Evolutionary conservation across 2,113 vertebrate species (phyloP).

Genomic region (Anhinga rufa): DNA sequence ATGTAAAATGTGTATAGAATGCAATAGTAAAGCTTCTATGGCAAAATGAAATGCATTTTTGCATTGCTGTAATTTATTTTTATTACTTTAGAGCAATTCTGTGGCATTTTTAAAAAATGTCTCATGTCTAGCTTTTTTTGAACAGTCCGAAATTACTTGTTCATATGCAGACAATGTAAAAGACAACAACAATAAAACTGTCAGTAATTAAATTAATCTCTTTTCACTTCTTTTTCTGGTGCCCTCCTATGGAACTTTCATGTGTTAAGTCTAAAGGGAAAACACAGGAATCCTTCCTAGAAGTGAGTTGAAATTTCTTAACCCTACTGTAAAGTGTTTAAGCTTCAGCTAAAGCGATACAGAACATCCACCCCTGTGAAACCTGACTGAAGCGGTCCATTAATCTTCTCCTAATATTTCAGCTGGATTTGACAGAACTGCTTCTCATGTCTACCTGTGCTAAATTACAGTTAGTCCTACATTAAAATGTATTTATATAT

Average conservation of each 20-base stretch:
- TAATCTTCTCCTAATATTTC: background rate
- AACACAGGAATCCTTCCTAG: background rate
- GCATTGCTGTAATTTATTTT: conserved; percentile 67
- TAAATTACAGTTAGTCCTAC: background rate
- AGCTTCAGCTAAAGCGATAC: background rate
- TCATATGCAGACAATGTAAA: conserved; percentile 35
- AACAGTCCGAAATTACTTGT: conserved; percentile 33
- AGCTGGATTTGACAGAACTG: background rate
- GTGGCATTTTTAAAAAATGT: conserved; percentile 52
- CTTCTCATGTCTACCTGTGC: background rate
- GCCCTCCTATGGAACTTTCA: background rate
- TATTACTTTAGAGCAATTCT: conserved; percentile 42
- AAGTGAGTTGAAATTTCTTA: background rate
- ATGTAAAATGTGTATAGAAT: conserved; percentile 61
- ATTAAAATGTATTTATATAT: background rate
- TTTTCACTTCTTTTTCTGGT: background rate
- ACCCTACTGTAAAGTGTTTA: background rate
- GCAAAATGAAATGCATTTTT: conserved; percentile 62
- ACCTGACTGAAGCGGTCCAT: background rate
- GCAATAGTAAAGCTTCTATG: conserved; percentile 66
- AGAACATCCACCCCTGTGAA: background rate
- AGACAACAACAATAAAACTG: conserved; percentile 37
- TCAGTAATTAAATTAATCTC: background rate
- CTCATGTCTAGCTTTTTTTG: conserved; percentile 21
- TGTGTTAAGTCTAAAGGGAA: background rate